Evolutionary conservation across 2,888 invertebrate genomes (phyloP), one percentile per base, ranked within the genome.

Genomic region (Conchocele bisecta): DNA sequence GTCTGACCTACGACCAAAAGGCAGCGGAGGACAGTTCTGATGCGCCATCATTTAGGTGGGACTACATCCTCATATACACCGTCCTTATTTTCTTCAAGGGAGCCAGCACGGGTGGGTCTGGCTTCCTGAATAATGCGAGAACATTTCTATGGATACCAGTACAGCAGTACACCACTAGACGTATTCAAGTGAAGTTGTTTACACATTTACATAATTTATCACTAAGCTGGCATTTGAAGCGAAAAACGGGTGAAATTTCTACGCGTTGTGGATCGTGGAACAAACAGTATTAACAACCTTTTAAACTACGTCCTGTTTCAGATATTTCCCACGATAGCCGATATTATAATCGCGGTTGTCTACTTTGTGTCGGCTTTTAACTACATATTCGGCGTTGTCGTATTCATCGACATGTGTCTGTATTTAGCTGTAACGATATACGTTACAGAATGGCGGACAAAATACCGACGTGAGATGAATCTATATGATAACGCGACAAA

Each of bases 401-500:
- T 99, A 0, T 98, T 98, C 86, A 88, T 94, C 7, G 98, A 98
- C 1, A 99, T 99, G 98, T 91, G 94, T 54, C 90, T 98, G 11
- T 99, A 99, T 92, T 15, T 91, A 98, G 97, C 93, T 88, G 93
- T 94, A 13, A 99, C 99, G 0, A 94, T 99, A 87, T 91, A 92
- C 17, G 94, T 99, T n/a, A 99, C 99, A 0, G 98, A 99, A 92
- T 99, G 99, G 99, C 93, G 99, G 15, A 99, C 98, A 0, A 97
- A 98, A 91, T 99, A 94, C 92, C 95, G 98, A 82, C 93, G 98
- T 33, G 94, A 95, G 5, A 98, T 98, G 97, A 99, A 99, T 92
- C 92, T 95, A 29, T 95, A 97, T 0, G 98, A 99, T 89, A 99
- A 99, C 91, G 96, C 95, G 37, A 95, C 96, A 69, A 95, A 96